Conservation (phyloP, 2,797 vertebrate genomes). For the Ctenopoma multispine region DNA sequence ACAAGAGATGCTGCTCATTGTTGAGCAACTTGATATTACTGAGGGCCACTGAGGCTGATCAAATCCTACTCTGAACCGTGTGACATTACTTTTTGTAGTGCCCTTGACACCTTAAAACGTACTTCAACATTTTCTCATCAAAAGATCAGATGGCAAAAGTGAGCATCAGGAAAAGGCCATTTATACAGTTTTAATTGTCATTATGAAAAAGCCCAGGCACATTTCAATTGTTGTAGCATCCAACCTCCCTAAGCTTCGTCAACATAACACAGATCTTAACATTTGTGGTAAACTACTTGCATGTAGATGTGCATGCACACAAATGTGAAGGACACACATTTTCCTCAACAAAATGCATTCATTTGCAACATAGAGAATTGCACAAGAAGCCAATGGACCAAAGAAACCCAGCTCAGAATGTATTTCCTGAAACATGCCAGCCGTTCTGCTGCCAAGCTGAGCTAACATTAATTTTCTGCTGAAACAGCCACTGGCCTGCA, state of each 20-base stretch:
- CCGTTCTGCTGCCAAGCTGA: slow-evolving; percentile 78
- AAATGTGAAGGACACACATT: slow-evolving; percentile 34
- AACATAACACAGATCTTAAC: slow-evolving; percentile 32
- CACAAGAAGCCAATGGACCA: slow-evolving; percentile 73
- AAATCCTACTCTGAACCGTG: slow-evolving; percentile 40
- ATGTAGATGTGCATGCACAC: neutral
- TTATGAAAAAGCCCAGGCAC: slow-evolving; percentile 8
- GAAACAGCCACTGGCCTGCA: slow-evolving; percentile 84
- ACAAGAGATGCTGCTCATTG: slow-evolving; percentile 69
- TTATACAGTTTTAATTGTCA: slow-evolving; percentile 11
- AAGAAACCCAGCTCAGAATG: slow-evolving; percentile 74
- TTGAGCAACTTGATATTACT: slow-evolving; percentile 58
- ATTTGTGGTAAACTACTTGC: slow-evolving; percentile 16
- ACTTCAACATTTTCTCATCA: slow-evolving; percentile 19
- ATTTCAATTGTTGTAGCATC: neutral
- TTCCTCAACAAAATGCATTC: slow-evolving; percentile 44
- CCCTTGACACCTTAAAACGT: slow-evolving; percentile 49
- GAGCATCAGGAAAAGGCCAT: slow-evolving; percentile 22
- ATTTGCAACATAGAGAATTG: slow-evolving; percentile 68
- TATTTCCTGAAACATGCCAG: slow-evolving; percentile 77
- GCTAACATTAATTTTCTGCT: slow-evolving; percentile 85
- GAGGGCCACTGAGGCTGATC: slow-evolving; percentile 58
- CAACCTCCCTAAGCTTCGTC: neutral
- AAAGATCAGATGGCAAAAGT: slow-evolving; percentile 5
- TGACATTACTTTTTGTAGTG: slow-evolving; percentile 34